Evolutionary conservation across 2,888 invertebrate species (phyloP).

Genomic region (Xanthia togata): DNA sequence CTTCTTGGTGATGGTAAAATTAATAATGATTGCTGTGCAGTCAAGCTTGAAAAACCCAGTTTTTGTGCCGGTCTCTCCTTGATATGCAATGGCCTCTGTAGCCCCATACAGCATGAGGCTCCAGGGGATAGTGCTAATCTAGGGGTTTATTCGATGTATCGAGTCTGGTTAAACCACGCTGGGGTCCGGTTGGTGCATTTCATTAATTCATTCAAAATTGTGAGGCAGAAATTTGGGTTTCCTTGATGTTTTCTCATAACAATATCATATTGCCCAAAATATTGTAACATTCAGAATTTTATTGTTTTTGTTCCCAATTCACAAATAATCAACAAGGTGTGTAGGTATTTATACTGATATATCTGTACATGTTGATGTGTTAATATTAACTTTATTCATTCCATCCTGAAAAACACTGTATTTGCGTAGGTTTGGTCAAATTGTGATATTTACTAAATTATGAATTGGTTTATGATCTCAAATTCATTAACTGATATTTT

Average conservation of each 20-base stretch:
- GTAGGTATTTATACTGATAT: conserved; percentile 11
- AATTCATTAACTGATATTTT: conserved; percentile 48
- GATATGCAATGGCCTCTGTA: too few species aligned
- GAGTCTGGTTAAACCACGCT: too few species aligned
- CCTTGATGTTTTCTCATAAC: not conserved
- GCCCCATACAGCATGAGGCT: too few species aligned
- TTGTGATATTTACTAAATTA: conserved; percentile 60
- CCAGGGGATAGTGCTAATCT: too few species aligned
- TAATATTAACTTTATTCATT: conserved; percentile 52
- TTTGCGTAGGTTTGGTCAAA: conserved; percentile 44
- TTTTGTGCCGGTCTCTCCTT: too few species aligned
- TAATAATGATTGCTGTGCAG: not conserved
- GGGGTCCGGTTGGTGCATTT: too few species aligned
- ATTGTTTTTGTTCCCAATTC: not conserved
- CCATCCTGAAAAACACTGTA: conserved; percentile 42
- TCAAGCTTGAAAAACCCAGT: too few species aligned
- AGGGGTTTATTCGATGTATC: too few species aligned
- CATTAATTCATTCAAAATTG: too few species aligned
- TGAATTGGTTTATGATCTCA: conserved; percentile 59
- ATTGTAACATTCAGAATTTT: conserved; percentile 3
- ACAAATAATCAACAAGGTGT: not conserved
- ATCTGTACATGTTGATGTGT: not conserved
- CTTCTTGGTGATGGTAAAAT: not conserved
- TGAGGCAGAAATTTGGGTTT: not conserved
- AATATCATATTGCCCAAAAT: not conserved